Evolutionary conservation across 2,113 vertebrate species (phyloP).

Genomic region (Hippocampus zosterae): DNA sequence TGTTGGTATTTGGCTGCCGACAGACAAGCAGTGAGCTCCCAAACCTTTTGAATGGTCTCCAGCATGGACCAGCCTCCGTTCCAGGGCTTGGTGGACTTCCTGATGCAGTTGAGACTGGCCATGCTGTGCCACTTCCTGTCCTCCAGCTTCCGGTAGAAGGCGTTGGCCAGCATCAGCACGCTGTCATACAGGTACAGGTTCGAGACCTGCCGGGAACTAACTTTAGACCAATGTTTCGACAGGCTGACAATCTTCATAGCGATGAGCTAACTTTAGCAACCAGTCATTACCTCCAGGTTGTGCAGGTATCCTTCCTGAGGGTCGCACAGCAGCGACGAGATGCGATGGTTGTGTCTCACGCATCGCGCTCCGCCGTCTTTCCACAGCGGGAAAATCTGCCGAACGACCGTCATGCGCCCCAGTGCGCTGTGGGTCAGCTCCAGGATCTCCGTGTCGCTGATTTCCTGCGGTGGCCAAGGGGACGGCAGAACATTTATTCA

Average conservation of each 20-base stretch:
- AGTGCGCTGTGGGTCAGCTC: constrained; percentile 92
- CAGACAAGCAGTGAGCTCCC: no score
- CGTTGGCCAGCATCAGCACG: constrained; percentile 95
- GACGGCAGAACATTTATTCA: background rate
- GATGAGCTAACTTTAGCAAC: no score
- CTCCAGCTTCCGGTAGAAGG: constrained; percentile 97
- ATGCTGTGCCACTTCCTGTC: constrained; percentile 99
- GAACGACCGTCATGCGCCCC: constrained; percentile 92
- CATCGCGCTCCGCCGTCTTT: constrained; percentile 85
- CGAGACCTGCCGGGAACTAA: constrained; percentile 81
- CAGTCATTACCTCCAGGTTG: constrained; percentile 83
- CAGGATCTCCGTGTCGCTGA: constrained; percentile 92
- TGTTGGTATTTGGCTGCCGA: no score
- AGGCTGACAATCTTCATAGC: no score
- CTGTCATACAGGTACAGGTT: constrained; percentile 98
- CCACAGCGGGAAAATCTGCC: constrained; percentile 88
- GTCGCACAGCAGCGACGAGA: constrained; percentile 91
- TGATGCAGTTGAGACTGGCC: constrained; percentile 97
- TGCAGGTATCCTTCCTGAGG: constrained; percentile 95
- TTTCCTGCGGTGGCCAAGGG: constrained; percentile 75
- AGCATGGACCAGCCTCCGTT: constrained; percentile 97
- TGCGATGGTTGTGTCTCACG: constrained; percentile 89
- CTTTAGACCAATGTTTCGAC: no score
- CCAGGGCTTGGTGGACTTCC: constrained; percentile 97
- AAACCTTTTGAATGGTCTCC: constrained; percentile 96